phyloP scores from a whole-genome alignment of 2,797 vertebrate genomes.

The Spinus olivaceus region DNA sequence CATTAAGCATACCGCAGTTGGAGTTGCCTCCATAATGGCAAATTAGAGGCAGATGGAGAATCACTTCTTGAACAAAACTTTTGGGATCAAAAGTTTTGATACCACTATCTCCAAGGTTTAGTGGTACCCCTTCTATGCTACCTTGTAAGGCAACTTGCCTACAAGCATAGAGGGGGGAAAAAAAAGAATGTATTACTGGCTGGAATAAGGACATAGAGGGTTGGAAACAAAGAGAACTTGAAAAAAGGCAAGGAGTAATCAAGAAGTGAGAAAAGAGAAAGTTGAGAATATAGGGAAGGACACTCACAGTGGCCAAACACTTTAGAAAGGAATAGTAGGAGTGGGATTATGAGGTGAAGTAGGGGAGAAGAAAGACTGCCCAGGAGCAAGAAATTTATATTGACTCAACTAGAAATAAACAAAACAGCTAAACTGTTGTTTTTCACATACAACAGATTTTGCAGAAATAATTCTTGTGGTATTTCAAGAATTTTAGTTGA shows the following conservation, averaged over 20 bases:
- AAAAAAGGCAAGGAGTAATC: background rate
- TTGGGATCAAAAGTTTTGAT: too few species aligned
- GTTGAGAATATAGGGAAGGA: background rate
- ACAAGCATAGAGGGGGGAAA: rapidly evolving
- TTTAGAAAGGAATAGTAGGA: background rate
- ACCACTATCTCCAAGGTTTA: background rate
- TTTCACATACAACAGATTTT: background rate
- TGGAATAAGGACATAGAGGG: background rate
- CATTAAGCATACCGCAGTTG: background rate
- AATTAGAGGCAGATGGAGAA: background rate
- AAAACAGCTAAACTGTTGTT: background rate
- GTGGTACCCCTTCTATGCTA: background rate
- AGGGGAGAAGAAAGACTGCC: background rate
- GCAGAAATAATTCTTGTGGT: background rate
- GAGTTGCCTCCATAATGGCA: background rate
- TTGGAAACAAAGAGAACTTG: background rate
- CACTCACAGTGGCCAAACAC: background rate
- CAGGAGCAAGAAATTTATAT: background rate
- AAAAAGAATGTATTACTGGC: background rate
- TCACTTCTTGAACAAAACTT: background rate
- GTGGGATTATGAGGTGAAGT: background rate
- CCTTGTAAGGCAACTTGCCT: background rate
- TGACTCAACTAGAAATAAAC: background rate
- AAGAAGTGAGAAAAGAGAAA: background rate
- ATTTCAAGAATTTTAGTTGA: constrained; percentile 50